These are phyloP conservation scores for Protophormia terraenovae DNA, from an alignment of 2,888 invertebrate genomes.

Conservation along the genomic window DNA sequence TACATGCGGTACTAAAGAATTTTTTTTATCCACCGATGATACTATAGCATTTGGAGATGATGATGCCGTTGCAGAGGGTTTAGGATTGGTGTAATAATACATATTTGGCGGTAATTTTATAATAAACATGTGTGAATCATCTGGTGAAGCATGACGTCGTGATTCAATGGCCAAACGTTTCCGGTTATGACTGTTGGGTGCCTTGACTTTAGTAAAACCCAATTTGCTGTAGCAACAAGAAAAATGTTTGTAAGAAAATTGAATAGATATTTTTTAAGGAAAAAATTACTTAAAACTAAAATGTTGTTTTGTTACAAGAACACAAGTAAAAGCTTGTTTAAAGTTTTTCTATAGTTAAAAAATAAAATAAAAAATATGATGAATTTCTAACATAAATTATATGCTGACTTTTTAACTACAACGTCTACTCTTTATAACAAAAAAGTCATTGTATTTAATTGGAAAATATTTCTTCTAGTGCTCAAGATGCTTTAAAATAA, in stretches of 20 bases:
- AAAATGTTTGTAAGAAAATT: constrained; percentile 12
- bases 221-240: constrained; percentile 83
- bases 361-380: constrained; percentile 1
- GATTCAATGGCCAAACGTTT: constrained; percentile 91
- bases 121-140: constrained; percentile 93
- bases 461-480: constrained; percentile 17
- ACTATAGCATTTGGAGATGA: constrained; percentile 44
- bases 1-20: constrained; percentile 26
- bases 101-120: constrained; percentile 93
- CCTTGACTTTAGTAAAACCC: constrained; percentile 87
- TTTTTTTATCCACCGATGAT: constrained; percentile 45
- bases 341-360: not conserved
- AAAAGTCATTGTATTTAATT: constrained; percentile 34
- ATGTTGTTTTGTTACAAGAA: not conserved
- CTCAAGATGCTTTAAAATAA: not conserved
- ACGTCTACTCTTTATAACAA: not conserved
- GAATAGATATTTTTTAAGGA: constrained; percentile 1
- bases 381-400: constrained; percentile 52
- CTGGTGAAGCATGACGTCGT: constrained; percentile 86
- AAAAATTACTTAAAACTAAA: not conserved
- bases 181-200: constrained; percentile 89
- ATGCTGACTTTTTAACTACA: constrained; percentile 27
- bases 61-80: constrained; percentile 79
- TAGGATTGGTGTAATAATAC: constrained; percentile 88
- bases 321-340: not conserved